These are phyloP conservation scores for Asbolus verrucosus DNA, from an alignment of 1,140 invertebrate genomes.

Conservation along the genomic window DNA sequence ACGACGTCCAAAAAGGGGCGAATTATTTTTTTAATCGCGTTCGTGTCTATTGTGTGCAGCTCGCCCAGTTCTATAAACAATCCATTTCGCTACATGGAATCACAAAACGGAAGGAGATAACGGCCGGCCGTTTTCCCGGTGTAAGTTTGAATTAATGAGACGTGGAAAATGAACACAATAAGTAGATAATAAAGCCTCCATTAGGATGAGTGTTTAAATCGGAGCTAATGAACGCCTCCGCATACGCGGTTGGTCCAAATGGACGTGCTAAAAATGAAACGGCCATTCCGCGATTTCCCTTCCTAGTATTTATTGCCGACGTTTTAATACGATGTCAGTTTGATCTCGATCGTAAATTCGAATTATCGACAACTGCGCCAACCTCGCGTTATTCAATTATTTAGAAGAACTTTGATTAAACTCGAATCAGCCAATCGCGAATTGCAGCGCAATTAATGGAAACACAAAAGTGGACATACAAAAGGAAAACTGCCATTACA, in stretches of 20 bases:
- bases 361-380: slow-evolving; percentile 37
- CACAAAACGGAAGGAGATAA: slow-evolving; percentile 28
- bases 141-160: slow-evolving; percentile 34
- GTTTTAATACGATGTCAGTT: slow-evolving; percentile 36
- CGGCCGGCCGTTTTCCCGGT: slow-evolving; percentile 25
- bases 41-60: neutral
- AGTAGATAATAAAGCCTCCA: slow-evolving; percentile 39
- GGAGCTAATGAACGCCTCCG: slow-evolving; percentile 26
- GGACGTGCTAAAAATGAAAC: slow-evolving; percentile 32
- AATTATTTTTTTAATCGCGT: slow-evolving; percentile 3
- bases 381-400: slow-evolving; percentile 36
- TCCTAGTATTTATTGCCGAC: slow-evolving; percentile 19
- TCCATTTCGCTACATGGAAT: slow-evolving; percentile 24
- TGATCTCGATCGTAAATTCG: slow-evolving; percentile 31
- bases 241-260: slow-evolving; percentile 21
- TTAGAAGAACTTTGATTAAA: slow-evolving; percentile 37
- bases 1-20: too few relatives aligned
- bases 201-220: slow-evolving; percentile 38
- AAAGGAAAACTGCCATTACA: slow-evolving; percentile 6
- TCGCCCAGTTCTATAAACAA: slow-evolving; percentile 1
- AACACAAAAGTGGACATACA: slow-evolving; percentile 23
- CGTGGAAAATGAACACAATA: slow-evolving; percentile 33
- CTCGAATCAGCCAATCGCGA: slow-evolving; percentile 31
- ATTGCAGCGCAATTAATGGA: slow-evolving; percentile 30
- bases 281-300: slow-evolving; percentile 1